A percentile compares a stretch with the other conserved stretches of the same genome.
These are phyloP conservation scores for Engraulis encrasicolus DNA, from an alignment of 2,113 vertebrate species.

Conservation along the genomic window DNA sequence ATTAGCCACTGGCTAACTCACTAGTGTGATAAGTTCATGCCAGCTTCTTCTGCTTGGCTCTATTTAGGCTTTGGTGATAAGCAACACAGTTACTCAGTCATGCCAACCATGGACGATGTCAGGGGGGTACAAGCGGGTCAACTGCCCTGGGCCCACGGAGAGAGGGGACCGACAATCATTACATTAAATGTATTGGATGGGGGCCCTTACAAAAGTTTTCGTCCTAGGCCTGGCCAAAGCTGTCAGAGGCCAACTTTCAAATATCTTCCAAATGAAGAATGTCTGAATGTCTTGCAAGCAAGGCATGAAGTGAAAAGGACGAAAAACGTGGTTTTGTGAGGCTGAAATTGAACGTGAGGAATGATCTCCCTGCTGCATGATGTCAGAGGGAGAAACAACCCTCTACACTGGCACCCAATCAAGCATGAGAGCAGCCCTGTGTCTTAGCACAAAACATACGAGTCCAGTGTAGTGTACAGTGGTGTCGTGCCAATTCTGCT, in stretches of 20 bases:
- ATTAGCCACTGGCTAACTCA: neutral
- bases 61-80: neutral
- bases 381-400: neutral
- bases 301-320: neutral
- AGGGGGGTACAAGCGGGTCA: no score
- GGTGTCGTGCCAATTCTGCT: no score
- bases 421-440: neutral
- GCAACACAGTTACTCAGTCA: neutral
- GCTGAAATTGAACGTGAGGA: constrained; percentile 3
- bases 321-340: neutral
- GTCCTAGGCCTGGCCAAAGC: no score
- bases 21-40: neutral
- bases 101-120: no score
- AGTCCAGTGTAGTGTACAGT: no score
- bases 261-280: no score
- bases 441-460: no score
- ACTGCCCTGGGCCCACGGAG: no score
- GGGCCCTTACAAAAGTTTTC: no score
- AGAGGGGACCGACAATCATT: no score
- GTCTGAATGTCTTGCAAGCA: neutral
- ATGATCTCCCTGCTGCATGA: neutral
- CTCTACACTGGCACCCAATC: neutral
- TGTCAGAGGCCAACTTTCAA: no score
- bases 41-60: neutral
- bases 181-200: no score